Conservation (phyloP, 2,797 vertebrate species). For the Chloroceryle inda region DNA sequence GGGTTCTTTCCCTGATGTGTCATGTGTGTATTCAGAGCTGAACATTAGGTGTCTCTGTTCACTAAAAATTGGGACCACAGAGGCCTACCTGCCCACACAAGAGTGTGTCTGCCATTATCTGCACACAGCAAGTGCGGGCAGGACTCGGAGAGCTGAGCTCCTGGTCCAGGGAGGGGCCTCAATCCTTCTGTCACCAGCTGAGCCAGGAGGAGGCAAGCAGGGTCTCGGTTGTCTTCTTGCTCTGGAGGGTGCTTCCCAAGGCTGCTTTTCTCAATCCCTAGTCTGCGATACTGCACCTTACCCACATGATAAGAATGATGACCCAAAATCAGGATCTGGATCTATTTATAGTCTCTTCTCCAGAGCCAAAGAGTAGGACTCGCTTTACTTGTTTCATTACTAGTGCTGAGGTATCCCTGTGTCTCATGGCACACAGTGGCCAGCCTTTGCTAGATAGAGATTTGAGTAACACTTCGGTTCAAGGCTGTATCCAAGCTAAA, state of each 20-base stretch:
- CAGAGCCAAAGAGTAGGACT: not conserved
- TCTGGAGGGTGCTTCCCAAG: not conserved
- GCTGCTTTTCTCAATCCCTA: not conserved
- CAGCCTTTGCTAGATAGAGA: rapidly evolving
- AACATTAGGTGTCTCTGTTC: constrained; percentile 51
- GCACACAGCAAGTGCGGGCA: rapidly evolving
- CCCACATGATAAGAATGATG: rapidly evolving
- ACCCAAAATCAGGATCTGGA: not conserved
- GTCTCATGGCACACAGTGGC: too few relatives aligned
- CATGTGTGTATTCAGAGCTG: not conserved
- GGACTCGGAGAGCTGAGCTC: rapidly evolving
- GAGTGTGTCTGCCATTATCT: not conserved
- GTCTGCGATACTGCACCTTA: not conserved
- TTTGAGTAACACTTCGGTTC: not conserved
- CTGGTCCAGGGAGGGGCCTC: rapidly evolving
- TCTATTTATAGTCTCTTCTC: not conserved
- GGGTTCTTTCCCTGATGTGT: too few relatives aligned
- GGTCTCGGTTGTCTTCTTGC: rapidly evolving
- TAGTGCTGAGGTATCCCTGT: not conserved
- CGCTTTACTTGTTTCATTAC: too few relatives aligned
- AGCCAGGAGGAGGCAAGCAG: not conserved
- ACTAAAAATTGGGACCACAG: not conserved
- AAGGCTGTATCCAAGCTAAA: not conserved
- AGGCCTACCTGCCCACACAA: too few relatives aligned
- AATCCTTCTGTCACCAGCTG: rapidly evolving